phyloP scores from a whole-genome alignment of 2,888 invertebrate species.

The Clostera curtula region DNA sequence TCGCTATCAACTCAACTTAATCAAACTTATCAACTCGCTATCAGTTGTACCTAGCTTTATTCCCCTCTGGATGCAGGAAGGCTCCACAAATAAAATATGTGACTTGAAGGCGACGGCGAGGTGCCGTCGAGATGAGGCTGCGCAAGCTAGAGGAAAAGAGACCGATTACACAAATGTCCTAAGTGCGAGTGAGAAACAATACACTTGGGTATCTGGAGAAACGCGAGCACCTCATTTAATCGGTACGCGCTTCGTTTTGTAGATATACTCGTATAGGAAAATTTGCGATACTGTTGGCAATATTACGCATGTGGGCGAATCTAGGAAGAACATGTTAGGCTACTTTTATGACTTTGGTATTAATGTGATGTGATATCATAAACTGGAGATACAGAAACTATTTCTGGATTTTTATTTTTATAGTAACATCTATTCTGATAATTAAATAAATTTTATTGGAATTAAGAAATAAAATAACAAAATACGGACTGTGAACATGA shows the following conservation, averaged over 20 bases:
- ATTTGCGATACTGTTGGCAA: constrained; percentile 48
- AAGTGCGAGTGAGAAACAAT: constrained; percentile 36
- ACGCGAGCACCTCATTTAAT: constrained; percentile 74
- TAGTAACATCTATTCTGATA: no score
- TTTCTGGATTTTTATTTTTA: no score
- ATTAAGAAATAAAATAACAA: no score
- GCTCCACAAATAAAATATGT: constrained; percentile 74
- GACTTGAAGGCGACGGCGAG: constrained; percentile 72
- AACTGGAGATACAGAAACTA: no score
- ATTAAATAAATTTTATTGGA: no score
- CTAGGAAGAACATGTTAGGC: no score
- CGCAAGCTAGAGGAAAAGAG: constrained; percentile 49
- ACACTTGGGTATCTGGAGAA: constrained; percentile 68
- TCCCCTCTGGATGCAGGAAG: constrained; percentile 68
- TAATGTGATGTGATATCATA: no score
- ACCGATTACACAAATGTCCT: constrained; percentile 19
- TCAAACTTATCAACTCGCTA: no score
- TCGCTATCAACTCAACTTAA: no score
- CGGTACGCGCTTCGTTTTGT: constrained; percentile 70
- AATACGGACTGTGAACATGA: no score
- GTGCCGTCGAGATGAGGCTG: constrained; percentile 68
- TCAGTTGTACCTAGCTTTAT: no score
- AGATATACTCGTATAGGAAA: constrained; percentile 66
- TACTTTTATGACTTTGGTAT: no score
- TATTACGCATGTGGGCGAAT: constrained; percentile 26